phyloP scores from a whole-genome alignment of 2,113 vertebrate genomes.

The Drymodes brunneopygia region DNA sequence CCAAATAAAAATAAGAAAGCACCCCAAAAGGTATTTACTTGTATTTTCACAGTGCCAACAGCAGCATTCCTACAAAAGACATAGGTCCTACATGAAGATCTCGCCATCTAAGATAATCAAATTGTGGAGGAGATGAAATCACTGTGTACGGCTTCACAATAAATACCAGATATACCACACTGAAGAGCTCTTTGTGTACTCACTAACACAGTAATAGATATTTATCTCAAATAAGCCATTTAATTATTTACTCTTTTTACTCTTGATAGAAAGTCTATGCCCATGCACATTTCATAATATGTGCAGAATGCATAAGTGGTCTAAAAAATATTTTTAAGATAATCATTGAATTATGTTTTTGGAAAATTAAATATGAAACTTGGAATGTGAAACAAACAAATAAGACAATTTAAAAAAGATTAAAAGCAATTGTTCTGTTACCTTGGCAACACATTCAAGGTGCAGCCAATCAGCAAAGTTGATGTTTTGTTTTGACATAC shows the following conservation, averaged over 20 bases:
- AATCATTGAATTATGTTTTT: background rate
- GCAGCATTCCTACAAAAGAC: background rate
- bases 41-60: background rate
- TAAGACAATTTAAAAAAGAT: constrained; percentile 78
- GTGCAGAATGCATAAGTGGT: background rate
- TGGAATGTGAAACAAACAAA: constrained; percentile 40
- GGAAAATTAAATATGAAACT: constrained; percentile 44
- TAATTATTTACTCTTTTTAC: background rate
- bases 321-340: background rate
- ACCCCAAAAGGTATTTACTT: background rate
- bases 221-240: background rate
- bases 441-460: constrained; percentile 77
- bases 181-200: background rate
- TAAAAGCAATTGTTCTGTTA: constrained; percentile 82
- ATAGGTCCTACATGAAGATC: background rate
- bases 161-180: background rate
- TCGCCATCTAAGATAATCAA: background rate
- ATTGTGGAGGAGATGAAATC: background rate
- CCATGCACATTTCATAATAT: background rate
- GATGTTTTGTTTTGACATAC: constrained; percentile 82
- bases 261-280: background rate
- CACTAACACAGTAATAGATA: background rate
- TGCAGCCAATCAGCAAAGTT: constrained; percentile 78
- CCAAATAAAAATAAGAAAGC: background rate
- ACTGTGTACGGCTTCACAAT: background rate